A percentile compares a stretch with the other conserved stretches of the same genome.
Evolutionary conservation across 2,797 vertebrate species (phyloP).

Genomic region (Decapterus maruadsi): DNA sequence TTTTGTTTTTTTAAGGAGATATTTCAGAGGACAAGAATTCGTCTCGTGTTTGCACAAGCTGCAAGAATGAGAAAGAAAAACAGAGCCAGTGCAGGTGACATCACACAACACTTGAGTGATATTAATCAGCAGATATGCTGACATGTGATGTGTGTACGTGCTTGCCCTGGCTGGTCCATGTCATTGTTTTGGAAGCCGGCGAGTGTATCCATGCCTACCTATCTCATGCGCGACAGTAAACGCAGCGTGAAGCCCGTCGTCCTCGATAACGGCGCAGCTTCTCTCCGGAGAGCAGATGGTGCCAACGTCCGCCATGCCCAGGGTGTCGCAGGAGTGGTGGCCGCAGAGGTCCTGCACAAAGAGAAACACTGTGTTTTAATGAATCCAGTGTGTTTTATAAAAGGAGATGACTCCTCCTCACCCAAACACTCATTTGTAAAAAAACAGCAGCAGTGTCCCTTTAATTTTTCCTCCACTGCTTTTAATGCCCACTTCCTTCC

Average conservation of each 20-base stretch:
- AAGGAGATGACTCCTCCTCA: not conserved
- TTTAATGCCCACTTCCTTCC: conserved; percentile 16
- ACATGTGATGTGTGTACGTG: conserved; percentile 24
- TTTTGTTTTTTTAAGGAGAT: no score
- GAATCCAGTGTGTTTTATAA: not conserved
- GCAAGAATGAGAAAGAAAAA: conserved; percentile 54
- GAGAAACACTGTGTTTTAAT: conserved; percentile 51
- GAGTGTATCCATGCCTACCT: conserved; percentile 81
- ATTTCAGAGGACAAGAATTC: not conserved
- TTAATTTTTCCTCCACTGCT: not conserved
- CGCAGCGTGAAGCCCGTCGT: conserved; percentile 97
- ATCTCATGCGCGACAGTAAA: conserved; percentile 99
- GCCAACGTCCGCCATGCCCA: conserved; percentile 99
- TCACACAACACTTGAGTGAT: not conserved
- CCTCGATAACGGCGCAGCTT: conserved; percentile 99
- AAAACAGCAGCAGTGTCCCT: not conserved
- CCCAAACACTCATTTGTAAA: not conserved
- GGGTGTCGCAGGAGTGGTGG: conserved; percentile 98
- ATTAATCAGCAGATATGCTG: conserved; percentile 36
- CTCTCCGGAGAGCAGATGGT: conserved; percentile 98
- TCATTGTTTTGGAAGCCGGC: not conserved
- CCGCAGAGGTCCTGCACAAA: conserved; percentile 95
- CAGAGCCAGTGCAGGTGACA: conserved; percentile 15
- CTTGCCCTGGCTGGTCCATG: conserved; percentile 22
- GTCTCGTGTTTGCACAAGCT: conserved; percentile 24